Conservation (phyloP, 92 coral and sea anemone species). For the Ricordea florida region DNA sequence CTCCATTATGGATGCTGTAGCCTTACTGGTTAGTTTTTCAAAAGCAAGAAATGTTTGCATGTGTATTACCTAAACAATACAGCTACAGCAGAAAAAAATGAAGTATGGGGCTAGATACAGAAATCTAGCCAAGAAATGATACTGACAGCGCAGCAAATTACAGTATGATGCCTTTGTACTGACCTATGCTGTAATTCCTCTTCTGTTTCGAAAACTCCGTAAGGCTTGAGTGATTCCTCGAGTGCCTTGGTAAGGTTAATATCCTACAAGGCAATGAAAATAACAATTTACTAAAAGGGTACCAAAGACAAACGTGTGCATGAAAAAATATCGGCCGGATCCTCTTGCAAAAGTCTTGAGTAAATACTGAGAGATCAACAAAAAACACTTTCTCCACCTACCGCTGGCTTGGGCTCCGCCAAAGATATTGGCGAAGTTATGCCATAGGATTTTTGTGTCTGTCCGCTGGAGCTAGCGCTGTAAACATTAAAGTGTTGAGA, state of each 20-base stretch:
- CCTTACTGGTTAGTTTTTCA: too few relatives aligned
- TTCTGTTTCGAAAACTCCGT: conserved; percentile 94
- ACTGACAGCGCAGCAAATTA: too few relatives aligned
- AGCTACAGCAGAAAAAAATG: too few relatives aligned
- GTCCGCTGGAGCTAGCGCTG: conserved; percentile 38
- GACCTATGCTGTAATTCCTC: conserved; percentile 97
- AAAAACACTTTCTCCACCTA: conserved; percentile 19
- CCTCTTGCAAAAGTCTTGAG: not conserved
- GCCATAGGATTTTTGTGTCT: conserved; percentile 76
- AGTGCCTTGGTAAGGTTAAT: conserved; percentile 69
- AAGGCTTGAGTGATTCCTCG: conserved; percentile 79
- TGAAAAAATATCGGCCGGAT: not conserved
- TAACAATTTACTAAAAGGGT: not conserved
- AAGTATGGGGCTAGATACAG: too few relatives aligned
- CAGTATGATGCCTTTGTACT: not conserved
- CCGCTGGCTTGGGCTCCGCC: conserved; percentile 88
- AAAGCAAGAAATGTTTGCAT: too few relatives aligned
- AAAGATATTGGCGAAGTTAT: conserved; percentile 94
- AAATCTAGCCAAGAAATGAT: too few relatives aligned
- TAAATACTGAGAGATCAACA: not conserved
- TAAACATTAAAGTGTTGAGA: not conserved
- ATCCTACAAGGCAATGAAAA: conserved; percentile 51
- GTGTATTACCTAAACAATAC: too few relatives aligned
- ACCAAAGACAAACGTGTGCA: not conserved
- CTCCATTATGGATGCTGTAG: too few relatives aligned